Base-by-base conservation (phyloP, 2,797 vertebrate species). In the Bradypus variegatus region DNA sequence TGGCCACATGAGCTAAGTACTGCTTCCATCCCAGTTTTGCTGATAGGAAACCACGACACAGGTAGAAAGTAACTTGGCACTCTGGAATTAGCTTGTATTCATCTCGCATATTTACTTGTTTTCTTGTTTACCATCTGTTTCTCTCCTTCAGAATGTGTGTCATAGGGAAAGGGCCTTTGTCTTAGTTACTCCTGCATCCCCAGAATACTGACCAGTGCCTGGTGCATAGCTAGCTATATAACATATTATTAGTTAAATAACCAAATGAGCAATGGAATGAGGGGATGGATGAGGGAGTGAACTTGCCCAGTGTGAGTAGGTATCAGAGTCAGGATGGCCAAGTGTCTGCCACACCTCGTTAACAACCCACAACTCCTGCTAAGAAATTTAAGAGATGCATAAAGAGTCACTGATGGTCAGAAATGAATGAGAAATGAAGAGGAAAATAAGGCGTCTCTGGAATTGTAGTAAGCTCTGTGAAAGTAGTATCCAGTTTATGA, bases 1-100 rank as follows among this genome's bases (percentile, higher is more conserved):
- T 6, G 48, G 41, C 15, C 18, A 23, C 8, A 0, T 1, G 2
- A 15, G 25, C 3, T 48, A 48, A 41, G n/a, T 11, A 0, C 23
- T 11, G 12, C 19, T 13, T 7, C 18, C 6, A 11, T 33, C n/a
- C 31, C 8, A 12, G 2, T 64, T 79, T 82, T 73, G 6, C 18
- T 36, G 33, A 36, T 13, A 41, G 29, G 9, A 88, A 82, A 79
- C 29, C 50, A 72, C 62, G 50, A 8, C 55, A 36, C 8, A 19
- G 29, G 48, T 53, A 79, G 31, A 45, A 50, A 69, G 65, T 64
- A 38, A 21, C 12, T 65, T 3, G 15, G 36, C 5, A 1, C 16
- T 78, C 78, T 67, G 55, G n/a, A 64, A 65, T n/a, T 60, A 36
- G n/a, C 55, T 72, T 33, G 5, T 3, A 23, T 58, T 58, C 58